Evolutionary conservation across 2,888 invertebrate genomes (phyloP).

Genomic region (Spisula solida): DNA sequence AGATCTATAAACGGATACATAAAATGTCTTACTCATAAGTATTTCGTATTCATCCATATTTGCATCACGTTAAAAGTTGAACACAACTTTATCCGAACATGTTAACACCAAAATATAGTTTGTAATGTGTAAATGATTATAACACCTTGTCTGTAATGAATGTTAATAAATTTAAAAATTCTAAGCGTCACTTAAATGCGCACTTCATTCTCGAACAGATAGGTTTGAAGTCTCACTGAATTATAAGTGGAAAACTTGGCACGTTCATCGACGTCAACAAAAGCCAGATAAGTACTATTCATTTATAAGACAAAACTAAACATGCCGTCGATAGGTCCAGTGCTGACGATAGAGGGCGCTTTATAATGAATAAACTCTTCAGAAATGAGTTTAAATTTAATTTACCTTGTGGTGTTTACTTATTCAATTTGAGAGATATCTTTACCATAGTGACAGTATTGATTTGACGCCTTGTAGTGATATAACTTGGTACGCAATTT

Average conservation of each 20-base stretch:
- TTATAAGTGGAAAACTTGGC: constrained; percentile 22
- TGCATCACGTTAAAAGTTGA: background rate
- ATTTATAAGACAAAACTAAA: constrained; percentile 21
- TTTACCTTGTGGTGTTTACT: background rate
- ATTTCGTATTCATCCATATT: constrained; percentile 69
- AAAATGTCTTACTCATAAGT: constrained; percentile 62
- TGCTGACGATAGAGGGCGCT: constrained; percentile 12
- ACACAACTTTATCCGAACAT: background rate
- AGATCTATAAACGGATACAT: background rate
- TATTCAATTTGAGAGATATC: background rate
- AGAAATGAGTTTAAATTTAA: background rate
- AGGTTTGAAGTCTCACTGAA: background rate
- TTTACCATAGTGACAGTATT: background rate
- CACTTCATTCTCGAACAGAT: background rate
- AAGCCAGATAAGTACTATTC: constrained; percentile 33
- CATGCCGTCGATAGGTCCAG: constrained; percentile 9
- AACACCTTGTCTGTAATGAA: background rate
- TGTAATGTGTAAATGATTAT: background rate
- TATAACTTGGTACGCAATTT: background rate
- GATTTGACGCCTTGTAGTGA: background rate
- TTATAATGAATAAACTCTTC: constrained; percentile 4
- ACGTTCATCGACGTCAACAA: constrained; percentile 6
- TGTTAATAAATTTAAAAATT: background rate
- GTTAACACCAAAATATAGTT: background rate
- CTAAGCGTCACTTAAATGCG: background rate